phyloP scores from a whole-genome alignment of 2,888 invertebrate species.

The Punctoribates punctum region DNA sequence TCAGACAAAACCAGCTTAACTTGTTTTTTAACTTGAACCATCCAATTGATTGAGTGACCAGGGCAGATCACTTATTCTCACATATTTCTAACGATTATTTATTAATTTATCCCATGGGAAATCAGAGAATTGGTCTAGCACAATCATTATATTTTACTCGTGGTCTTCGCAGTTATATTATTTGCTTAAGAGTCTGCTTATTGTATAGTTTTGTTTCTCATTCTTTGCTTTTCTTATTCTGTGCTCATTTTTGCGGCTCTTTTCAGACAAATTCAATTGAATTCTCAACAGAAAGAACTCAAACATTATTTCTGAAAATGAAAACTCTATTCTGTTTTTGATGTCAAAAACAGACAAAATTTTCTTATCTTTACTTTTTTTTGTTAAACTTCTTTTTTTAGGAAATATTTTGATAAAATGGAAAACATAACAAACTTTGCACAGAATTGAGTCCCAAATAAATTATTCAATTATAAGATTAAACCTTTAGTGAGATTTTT shows the following conservation, averaged over 20 bases:
- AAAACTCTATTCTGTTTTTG: background rate
- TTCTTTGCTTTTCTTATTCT: background rate
- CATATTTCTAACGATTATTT: too few relatives aligned
- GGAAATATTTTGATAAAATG: background rate
- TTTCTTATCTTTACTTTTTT: background rate
- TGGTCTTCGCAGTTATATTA: too few relatives aligned
- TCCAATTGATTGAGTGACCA: too few relatives aligned
- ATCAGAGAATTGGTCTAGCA: too few relatives aligned
- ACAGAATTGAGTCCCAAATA: background rate
- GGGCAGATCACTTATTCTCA: too few relatives aligned
- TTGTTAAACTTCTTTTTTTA: background rate
- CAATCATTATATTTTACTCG: too few relatives aligned
- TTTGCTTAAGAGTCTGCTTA: too few relatives aligned
- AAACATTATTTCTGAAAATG: background rate
- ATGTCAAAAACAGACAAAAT: conserved; percentile 13
- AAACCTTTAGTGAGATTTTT: background rate
- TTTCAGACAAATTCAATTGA: background rate
- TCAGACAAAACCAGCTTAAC: too few relatives aligned
- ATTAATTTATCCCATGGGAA: too few relatives aligned
- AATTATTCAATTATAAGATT: background rate
- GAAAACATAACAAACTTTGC: background rate
- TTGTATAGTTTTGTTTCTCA: too few relatives aligned
- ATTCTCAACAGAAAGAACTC: background rate
- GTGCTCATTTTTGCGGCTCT: background rate
- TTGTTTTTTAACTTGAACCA: too few relatives aligned